phyloP scores from a whole-genome alignment of 2,888 invertebrate species.

The Campoletis raptor region DNA sequence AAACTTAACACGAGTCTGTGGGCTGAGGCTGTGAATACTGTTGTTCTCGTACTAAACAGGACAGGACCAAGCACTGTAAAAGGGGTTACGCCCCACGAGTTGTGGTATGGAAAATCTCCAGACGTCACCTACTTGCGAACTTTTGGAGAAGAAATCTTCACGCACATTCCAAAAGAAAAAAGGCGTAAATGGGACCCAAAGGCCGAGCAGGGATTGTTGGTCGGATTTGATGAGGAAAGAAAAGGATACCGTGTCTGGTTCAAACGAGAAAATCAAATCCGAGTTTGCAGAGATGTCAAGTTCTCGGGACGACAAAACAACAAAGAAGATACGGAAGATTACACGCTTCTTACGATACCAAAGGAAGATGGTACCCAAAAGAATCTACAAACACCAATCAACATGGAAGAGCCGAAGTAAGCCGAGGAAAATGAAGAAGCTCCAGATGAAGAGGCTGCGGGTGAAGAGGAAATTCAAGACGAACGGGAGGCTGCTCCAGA shows the following conservation, averaged over 20 bases:
- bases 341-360: constrained; percentile 21
- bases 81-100: constrained; percentile 49
- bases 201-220: constrained; percentile 35
- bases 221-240: constrained; percentile 62
- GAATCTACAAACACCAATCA: background rate
- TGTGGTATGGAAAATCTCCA: constrained; percentile 40
- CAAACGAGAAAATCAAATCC: constrained; percentile 30
- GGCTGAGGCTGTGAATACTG: constrained; percentile 73
- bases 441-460: constrained; percentile 12
- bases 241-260: constrained; percentile 64
- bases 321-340: constrained; percentile 18
- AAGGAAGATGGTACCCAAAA: background rate
- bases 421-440: constrained; percentile 12
- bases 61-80: constrained; percentile 43
- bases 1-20: constrained; percentile 72
- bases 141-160: constrained; percentile 54
- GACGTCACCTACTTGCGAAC: constrained; percentile 29
- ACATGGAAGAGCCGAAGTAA: constrained; percentile 15
- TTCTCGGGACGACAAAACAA: constrained; percentile 52
- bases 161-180: constrained; percentile 56
- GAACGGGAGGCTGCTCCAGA: constrained; percentile 10
- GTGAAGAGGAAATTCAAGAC: constrained; percentile 23
- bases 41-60: constrained; percentile 44
- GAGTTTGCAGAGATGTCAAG: constrained; percentile 62
- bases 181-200: constrained; percentile 52